A percentile compares a stretch with the other conserved stretches of the same genome.
Conservation (phyloP, 2,113 vertebrate species). For the Diadophis punctatus region DNA sequence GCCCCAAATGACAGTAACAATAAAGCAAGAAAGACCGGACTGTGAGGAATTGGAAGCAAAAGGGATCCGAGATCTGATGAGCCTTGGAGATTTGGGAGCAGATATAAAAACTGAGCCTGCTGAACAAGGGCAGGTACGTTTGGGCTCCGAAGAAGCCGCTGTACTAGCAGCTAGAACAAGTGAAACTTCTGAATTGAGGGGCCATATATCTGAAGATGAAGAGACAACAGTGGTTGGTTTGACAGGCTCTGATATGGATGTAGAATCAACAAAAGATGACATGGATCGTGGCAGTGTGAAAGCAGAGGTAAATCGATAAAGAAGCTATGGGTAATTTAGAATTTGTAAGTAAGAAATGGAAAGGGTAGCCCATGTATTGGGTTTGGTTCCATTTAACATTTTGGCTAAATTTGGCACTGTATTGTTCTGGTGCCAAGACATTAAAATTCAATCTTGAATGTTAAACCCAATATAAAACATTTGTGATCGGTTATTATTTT, state of each 20-base stretch:
- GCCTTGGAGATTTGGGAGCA: slow-evolving; percentile 65
- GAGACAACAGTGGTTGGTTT: slow-evolving; percentile 46
- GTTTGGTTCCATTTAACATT: neutral
- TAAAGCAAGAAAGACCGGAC: slow-evolving; percentile 74
- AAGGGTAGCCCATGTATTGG: slow-evolving; percentile 36
- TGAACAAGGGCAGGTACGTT: slow-evolving; percentile 68
- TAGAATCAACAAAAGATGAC: slow-evolving; percentile 63
- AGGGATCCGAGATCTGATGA: slow-evolving; percentile 69
- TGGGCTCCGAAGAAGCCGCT: slow-evolving; percentile 59
- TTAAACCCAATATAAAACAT: neutral
- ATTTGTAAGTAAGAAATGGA: slow-evolving; percentile 38
- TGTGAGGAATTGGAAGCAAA: slow-evolving; percentile 73
- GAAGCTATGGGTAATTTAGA: neutral
- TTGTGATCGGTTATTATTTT: neutral
- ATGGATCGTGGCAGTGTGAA: slow-evolving; percentile 63
- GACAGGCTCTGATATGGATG: slow-evolving; percentile 64
- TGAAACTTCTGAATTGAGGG: slow-evolving; percentile 68
- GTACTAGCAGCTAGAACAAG: slow-evolving; percentile 51
- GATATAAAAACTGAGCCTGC: slow-evolving; percentile 73
- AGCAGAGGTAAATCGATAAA: slow-evolving; percentile 68
- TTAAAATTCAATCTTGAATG: neutral
- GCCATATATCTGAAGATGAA: slow-evolving; percentile 68
- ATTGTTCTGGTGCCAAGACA: neutral
- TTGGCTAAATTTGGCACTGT: neutral
- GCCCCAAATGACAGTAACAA: slow-evolving; percentile 69